Conservation (phyloP, 2,113 vertebrate genomes). For the Bos javanicus region DNA sequence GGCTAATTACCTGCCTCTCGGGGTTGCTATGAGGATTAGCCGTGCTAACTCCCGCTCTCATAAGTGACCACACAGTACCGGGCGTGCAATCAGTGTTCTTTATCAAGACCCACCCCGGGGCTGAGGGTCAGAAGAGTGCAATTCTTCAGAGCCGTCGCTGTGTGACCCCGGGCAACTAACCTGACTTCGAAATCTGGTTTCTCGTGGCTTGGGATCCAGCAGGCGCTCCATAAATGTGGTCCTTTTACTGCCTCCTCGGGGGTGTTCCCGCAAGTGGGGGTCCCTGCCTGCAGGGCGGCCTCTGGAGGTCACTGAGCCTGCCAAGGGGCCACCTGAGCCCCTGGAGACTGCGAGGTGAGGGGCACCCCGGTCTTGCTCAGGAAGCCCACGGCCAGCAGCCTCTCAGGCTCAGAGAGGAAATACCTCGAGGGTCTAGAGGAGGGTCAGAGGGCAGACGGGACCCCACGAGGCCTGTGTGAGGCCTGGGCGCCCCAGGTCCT, state of each 20-base stretch:
- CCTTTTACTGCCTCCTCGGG: neutral
- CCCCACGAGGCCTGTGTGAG: neutral
- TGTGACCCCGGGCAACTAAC: neutral
- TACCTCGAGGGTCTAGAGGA: neutral
- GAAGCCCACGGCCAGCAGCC: neutral
- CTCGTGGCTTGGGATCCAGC: neutral
- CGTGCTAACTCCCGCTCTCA: too few species aligned
- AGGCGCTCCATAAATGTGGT: neutral
- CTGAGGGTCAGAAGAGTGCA: neutral
- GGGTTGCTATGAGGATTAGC: neutral
- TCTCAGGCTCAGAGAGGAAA: neutral
- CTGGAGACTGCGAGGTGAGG: neutral
- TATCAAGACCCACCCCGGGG: neutral
- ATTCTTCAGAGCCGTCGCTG: neutral
- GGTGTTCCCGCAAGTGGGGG: neutral
- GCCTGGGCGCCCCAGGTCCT: neutral
- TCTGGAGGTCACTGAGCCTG: neutral
- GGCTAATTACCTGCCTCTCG: neutral
- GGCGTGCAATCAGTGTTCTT: rapidly evolving
- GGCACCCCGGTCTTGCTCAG: neutral
- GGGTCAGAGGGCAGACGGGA: neutral
- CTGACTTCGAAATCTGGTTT: neutral
- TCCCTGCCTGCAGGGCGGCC: neutral
- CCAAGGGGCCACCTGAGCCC: neutral
- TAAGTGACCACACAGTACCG: neutral